Base-by-base conservation (phyloP, 2,113 vertebrate species). In the Pogona vitticeps region DNA sequence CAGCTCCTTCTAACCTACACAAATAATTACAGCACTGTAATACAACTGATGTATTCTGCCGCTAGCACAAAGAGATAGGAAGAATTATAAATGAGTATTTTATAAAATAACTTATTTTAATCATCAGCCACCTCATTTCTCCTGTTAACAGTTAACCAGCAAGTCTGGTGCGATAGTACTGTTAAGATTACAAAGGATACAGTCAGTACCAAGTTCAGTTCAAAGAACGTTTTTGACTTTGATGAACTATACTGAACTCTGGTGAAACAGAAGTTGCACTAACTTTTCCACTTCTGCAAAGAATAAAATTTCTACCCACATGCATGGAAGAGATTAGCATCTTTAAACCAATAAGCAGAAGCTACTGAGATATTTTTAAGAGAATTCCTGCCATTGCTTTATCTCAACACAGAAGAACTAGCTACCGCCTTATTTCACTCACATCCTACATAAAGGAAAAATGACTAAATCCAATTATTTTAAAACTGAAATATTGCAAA, bases 131-230 rank as follows among this genome's bases (percentile, higher is more conserved):
- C 86, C 91, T 88, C 88, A 70, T 58, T 87, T 77, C 52, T 75
- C 91, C 89, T 89, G 90, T 92, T 91, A 91, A 86, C 87, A 88
- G 92, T 91, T 93, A 93, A 91, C 90, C 90, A 91, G 76, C 72
- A 79, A 88, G 85, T 42, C 67, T 89, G 86, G 80, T 17, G 65
- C 0, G 0, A 65, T 90, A 92, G 93, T 94, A 94, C 89, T 68
- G 93, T 91, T 88, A 72, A 87, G 61, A 88, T 85, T 81, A 88
- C 59, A 78, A 80, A 90, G 86, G 33, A 36, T 86, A 73, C 31
- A 91, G 83, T 70, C 81, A 88, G 88, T 91, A 86, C 87, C 76
- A 91, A 92, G 87, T 82, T 65, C 56, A 79, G 76, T n/a, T 77
- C n/a, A 58, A 81, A 63, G 87, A 80, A 58, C 68, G 82, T 70